Evolutionary conservation across 2,113 vertebrate genomes (phyloP).

Genomic region (Pungitius pungitius): DNA sequence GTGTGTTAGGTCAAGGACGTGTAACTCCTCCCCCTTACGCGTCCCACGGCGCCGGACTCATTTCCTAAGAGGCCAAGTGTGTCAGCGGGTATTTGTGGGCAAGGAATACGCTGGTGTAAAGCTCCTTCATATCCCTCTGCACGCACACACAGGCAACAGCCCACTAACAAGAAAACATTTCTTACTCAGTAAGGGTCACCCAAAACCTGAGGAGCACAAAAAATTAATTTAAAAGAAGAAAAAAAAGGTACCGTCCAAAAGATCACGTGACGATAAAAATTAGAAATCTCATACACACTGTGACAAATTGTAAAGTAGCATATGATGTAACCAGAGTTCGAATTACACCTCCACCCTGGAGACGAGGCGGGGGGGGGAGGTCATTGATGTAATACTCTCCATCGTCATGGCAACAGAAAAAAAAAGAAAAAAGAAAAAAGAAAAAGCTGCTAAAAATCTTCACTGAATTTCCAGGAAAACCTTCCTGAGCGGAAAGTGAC

Average conservation of each 20-base stretch:
- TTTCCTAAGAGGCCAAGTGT: slow-evolving; percentile 57
- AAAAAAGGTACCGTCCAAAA: background rate
- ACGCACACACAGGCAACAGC: background rate
- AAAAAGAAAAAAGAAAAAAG: background rate
- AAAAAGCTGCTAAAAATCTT: background rate
- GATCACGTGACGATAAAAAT: background rate
- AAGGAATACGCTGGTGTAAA: slow-evolving; percentile 62
- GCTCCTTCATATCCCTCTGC: slow-evolving; percentile 38
- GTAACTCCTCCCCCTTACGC: background rate
- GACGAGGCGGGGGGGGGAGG: slow-evolving; percentile 33
- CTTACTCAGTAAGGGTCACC: background rate
- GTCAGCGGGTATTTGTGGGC: slow-evolving; percentile 57
- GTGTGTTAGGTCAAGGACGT: slow-evolving; percentile 41
- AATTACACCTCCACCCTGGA: slow-evolving; percentile 40
- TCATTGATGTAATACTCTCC: slow-evolving; percentile 51
- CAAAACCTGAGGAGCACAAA: background rate
- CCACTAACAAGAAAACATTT: background rate
- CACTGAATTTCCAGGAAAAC: slow-evolving; percentile 15
- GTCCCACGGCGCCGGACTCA: slow-evolving; percentile 27
- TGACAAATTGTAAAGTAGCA: background rate
- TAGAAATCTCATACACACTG: slow-evolving; percentile 12
- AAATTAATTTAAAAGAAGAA: no score
- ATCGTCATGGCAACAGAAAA: slow-evolving; percentile 30
- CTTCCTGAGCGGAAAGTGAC: background rate
- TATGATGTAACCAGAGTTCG: slow-evolving; percentile 44